Conservation (phyloP, 35 echinoderm and acorn worm species). For the Holothuria glaberrima region DNA sequence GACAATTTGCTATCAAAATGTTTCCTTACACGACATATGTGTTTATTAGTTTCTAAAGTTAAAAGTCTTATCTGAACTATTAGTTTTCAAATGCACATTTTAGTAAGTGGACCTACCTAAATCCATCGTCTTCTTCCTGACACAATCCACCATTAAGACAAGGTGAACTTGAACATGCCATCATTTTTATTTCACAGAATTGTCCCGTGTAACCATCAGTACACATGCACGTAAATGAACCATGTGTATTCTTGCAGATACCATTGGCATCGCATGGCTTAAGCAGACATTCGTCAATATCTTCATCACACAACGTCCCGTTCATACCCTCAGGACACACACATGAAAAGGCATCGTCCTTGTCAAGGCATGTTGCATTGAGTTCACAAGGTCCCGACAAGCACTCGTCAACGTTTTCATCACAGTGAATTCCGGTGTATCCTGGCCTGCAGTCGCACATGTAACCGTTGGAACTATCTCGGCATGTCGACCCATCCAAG, state of each 20-base stretch:
- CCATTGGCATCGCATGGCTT: constrained; percentile 36
- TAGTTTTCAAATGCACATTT: constrained; percentile 42
- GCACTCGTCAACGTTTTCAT: constrained; percentile 62
- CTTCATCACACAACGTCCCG: constrained; percentile 39
- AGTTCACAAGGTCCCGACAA: constrained; percentile 30
- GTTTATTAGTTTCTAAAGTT: not conserved
- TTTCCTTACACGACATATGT: too few relatives aligned
- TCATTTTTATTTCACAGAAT: constrained; percentile 41
- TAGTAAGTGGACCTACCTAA: constrained; percentile 32
- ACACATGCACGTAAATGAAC: constrained; percentile 33
- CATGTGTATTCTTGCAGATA: constrained; percentile 9
- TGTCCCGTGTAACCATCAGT: constrained; percentile 10
- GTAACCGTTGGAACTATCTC: constrained; percentile 38
- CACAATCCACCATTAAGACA: constrained; percentile 56
- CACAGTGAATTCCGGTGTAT: constrained; percentile 33
- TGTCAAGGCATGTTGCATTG: constrained; percentile 41
- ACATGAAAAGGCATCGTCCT: constrained; percentile 53
- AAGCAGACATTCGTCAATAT: constrained; percentile 53
- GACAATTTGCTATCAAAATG: too few relatives aligned
- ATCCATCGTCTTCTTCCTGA: constrained; percentile 50
- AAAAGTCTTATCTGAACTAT: not conserved
- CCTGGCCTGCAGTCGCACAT: constrained; percentile 20
- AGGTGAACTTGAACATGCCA: constrained; percentile 54
- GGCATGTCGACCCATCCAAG: constrained; percentile 34
- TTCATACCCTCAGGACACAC: constrained; percentile 45